A percentile compares a stretch with the other conserved stretches of the same genome.
These are phyloP conservation scores for Coenobita brevimanus DNA, from an alignment of 1,140 invertebrate genomes.

Conservation along the genomic window DNA sequence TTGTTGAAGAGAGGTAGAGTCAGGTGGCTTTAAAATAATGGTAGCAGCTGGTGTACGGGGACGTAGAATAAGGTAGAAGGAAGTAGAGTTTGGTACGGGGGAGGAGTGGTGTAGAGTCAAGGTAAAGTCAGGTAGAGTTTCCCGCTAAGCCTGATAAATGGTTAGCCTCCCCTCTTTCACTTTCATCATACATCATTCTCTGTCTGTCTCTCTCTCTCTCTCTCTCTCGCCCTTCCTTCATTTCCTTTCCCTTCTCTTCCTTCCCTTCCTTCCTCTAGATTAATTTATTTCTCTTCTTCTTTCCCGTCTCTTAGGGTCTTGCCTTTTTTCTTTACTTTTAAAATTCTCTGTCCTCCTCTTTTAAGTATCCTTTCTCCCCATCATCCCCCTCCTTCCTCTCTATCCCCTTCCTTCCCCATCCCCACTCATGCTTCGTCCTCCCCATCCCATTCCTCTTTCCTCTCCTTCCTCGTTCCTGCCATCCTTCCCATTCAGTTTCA, in stretches of 20 bases:
- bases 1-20: background rate
- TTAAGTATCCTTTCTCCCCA: background rate
- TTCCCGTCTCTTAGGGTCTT: background rate
- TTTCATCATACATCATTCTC: background rate
- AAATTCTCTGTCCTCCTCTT: too few species aligned
- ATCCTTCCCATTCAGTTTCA: background rate
- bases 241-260: conserved; percentile 1
- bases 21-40: background rate
- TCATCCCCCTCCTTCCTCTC: background rate
- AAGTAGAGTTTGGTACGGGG: background rate
- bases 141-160: too few species aligned
- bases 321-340: too few species aligned
- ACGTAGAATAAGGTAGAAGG: background rate
- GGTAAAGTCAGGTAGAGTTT: background rate
- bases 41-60: background rate
- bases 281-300: too few species aligned
- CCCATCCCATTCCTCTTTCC: background rate
- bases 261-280: background rate
- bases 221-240: background rate
- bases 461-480: background rate
- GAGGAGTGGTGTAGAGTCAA: background rate
- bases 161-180: background rate
- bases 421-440: background rate
- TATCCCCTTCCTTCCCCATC: background rate
- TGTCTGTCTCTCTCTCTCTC: background rate